Conservation (phyloP, 2,888 invertebrate species). For the Dichetophora obliterata region DNA sequence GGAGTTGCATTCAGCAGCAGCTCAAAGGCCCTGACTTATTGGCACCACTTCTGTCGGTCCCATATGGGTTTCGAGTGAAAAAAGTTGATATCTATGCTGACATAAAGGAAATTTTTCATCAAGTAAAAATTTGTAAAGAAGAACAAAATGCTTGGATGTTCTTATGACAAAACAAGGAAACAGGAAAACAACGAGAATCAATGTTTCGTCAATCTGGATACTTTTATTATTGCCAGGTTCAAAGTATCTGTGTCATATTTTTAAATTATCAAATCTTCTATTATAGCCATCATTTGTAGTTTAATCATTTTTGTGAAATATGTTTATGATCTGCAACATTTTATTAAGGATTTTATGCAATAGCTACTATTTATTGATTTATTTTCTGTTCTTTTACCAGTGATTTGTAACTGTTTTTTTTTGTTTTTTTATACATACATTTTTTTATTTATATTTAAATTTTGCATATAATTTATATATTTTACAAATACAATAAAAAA, state of each 20-base stretch:
- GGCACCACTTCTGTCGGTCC: no score
- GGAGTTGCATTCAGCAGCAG: no score
- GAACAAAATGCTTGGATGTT: no score
- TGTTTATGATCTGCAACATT: background rate
- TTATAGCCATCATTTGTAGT: background rate
- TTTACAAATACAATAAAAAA: slow-evolving; percentile 54
- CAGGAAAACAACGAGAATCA: no score
- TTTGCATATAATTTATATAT: slow-evolving; percentile 46
- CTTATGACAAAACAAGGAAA: no score
- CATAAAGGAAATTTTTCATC: no score
- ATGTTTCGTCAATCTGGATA: no score
- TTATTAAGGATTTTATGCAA: background rate
- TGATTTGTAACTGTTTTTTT: slow-evolving; percentile 43
- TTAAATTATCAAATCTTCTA: no score
- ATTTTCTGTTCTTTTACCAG: slow-evolving; percentile 41
- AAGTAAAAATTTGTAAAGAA: no score
- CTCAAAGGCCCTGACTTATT: no score
- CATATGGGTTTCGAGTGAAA: no score
- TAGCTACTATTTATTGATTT: slow-evolving; percentile 43
- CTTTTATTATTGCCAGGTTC: background rate
- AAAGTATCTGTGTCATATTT: background rate
- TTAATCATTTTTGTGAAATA: background rate
- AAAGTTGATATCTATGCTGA: no score
- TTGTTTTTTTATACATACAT: slow-evolving; percentile 45
- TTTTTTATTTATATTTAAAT: slow-evolving; percentile 40